Conservation (phyloP, 30 jellyfish, hydroid and myxozoan species). For the Morbakka virulenta region DNA sequence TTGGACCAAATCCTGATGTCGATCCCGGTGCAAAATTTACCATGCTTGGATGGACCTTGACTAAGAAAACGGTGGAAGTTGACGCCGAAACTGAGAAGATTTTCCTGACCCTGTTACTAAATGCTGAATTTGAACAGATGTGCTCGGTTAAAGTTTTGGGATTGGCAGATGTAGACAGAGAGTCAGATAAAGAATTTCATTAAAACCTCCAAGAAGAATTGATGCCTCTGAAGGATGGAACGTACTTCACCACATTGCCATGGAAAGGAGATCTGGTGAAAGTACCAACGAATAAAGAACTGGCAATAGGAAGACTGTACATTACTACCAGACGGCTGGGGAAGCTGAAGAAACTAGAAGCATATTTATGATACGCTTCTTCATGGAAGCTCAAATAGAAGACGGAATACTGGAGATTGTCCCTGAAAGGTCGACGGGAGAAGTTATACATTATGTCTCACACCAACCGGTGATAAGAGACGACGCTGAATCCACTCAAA, state of each 20-base stretch:
- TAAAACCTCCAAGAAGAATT: constrained; percentile 23
- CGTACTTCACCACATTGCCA: constrained; percentile 56
- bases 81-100: no score
- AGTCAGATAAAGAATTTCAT: constrained; percentile 26
- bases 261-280: constrained; percentile 70
- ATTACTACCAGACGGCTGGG: constrained; percentile 42
- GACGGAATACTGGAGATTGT: constrained; percentile 42
- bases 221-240: constrained; percentile 35
- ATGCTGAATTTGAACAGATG: constrained; percentile 53
- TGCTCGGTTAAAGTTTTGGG: constrained; percentile 49
- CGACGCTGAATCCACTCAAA: not conserved
- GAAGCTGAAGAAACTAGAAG: constrained; percentile 34
- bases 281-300: constrained; percentile 32
- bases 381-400: constrained; percentile 48
- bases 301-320: constrained; percentile 40
- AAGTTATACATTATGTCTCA: constrained; percentile 1
- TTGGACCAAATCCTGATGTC: no score
- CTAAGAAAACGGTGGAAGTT: no score
- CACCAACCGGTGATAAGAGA: not conserved
- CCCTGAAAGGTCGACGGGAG: constrained; percentile 41
- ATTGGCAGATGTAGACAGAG: constrained; percentile 42
- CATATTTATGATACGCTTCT: constrained; percentile 22
- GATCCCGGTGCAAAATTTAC: constrained; percentile 58
- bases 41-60: constrained; percentile 63
- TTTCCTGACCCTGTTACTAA: constrained; percentile 37